Conservation (phyloP, 92 coral and sea anemone genomes). For the Parazoanthus swiftii region DNA sequence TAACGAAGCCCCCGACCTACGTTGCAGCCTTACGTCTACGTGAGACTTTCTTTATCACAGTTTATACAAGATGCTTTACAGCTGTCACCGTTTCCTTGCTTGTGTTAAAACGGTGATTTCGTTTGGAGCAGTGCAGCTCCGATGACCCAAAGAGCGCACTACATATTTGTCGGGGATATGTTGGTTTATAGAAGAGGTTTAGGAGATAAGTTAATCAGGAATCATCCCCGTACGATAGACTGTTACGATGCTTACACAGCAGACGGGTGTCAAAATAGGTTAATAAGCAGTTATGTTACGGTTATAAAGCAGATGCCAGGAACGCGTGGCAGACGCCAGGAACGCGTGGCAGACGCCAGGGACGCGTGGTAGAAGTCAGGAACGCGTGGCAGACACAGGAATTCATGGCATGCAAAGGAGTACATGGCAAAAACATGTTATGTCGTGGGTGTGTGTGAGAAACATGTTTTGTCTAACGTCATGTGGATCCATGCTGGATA, state of each 20-base stretch:
- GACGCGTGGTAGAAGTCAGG: too few species aligned
- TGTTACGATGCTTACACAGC: not conserved
- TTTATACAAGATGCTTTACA: not conserved
- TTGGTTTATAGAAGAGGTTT: not conserved
- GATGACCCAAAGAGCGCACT: not conserved
- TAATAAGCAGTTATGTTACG: not conserved
- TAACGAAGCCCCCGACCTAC: not conserved
- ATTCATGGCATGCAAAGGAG: not conserved
- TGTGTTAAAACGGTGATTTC: not conserved
- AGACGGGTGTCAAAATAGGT: not conserved
- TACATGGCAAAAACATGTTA: not conserved
- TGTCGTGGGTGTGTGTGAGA: too few species aligned
- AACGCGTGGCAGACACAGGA: not conserved
- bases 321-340: too few species aligned
- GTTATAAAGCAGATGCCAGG: not conserved
- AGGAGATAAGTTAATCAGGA: not conserved
- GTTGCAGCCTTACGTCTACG: too few species aligned
- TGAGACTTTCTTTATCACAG: not conserved
- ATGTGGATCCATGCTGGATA: too few species aligned
- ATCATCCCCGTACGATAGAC: not conserved
- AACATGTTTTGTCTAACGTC: too few species aligned
- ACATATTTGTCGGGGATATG: not conserved
- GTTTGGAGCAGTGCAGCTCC: not conserved
- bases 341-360: too few species aligned
- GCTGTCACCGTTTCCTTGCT: not conserved